phyloP scores from a whole-genome alignment of 2,797 vertebrate genomes.

The Ispidina lecontei region DNA sequence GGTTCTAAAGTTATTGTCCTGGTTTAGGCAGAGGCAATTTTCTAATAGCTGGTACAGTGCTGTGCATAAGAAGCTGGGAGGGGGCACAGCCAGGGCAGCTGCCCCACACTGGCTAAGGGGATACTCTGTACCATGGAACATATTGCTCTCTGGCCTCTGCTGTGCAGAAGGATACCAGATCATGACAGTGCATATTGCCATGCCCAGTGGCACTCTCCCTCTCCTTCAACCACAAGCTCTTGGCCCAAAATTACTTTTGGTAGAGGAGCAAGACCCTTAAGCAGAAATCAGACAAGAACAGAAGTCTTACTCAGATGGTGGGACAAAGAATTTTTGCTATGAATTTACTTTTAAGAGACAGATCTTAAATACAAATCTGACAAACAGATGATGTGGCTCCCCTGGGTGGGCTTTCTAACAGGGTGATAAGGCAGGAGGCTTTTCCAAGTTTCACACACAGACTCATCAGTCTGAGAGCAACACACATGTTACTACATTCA shows the following conservation, averaged over 20 bases:
- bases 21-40: not conserved
- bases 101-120: not conserved
- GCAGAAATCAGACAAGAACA: not conserved
- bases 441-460: not conserved
- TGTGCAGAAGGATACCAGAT: not conserved
- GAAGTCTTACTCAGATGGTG: not conserved
- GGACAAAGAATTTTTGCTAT: not conserved
- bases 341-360: too few species aligned
- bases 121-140: not conserved
- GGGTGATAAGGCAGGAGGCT: not conserved
- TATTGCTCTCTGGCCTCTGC: not conserved
- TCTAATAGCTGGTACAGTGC: not conserved
- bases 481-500: rapidly evolving
- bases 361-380: too few species aligned
- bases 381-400: not conserved
- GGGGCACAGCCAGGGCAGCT: not conserved
- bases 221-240: not conserved
- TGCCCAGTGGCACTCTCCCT: not conserved
- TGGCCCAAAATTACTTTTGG: not conserved
- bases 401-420: not conserved
- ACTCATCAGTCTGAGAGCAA: not conserved
- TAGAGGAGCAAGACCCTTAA: not conserved
- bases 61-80: not conserved
- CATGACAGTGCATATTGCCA: not conserved
- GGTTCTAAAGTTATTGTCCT: not conserved